phyloP scores from a whole-genome alignment of 2,113 vertebrate species.

The Saguinus imperator region DNA sequence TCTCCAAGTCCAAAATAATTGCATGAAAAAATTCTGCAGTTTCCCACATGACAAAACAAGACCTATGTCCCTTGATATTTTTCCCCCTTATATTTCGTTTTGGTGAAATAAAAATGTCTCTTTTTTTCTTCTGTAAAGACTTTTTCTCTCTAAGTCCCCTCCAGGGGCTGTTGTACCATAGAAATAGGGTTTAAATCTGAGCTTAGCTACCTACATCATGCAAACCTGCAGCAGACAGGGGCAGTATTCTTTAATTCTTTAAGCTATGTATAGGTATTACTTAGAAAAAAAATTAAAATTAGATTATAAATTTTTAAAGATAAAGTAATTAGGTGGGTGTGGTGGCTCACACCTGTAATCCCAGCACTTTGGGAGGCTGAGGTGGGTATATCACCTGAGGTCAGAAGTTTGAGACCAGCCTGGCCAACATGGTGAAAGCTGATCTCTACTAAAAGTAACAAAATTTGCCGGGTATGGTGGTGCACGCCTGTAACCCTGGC shows the following conservation, averaged over 20 bases:
- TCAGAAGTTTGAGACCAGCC: no score
- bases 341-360: no score
- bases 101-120: neutral
- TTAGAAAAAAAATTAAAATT: neutral
- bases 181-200: neutral
- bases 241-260: neutral
- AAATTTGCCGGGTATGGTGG: no score
- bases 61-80: neutral
- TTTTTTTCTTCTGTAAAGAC: neutral
- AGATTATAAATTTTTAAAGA: neutral
- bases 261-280: neutral
- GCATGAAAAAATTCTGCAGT: neutral
- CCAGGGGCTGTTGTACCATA: neutral
- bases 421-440: no score
- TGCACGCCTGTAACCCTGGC: no score
- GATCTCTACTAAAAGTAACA: no score
- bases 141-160: neutral
- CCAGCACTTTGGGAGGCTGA: no score
- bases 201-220: neutral
- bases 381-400: no score
- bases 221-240: neutral
- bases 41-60: conserved; percentile 48
- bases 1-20: conserved; percentile 63
- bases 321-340: neutral
- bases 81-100: conserved; percentile 24